Evolutionary conservation across 2,113 vertebrate genomes (phyloP), one percentile per base, ranked within the genome.

Genomic region (Pseudorectes ferrugineus): DNA sequence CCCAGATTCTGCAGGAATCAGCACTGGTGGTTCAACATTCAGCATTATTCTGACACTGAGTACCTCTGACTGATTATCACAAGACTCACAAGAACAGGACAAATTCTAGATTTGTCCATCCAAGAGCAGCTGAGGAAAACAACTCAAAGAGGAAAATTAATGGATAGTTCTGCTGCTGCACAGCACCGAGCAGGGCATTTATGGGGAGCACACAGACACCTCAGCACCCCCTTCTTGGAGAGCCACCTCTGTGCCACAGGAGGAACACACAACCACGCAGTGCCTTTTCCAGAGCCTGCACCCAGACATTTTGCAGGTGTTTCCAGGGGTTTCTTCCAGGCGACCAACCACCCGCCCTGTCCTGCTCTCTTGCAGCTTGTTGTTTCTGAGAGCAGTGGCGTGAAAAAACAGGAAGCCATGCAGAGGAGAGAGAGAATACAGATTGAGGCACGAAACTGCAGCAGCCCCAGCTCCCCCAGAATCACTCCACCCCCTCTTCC

Each of bases 401-500:
- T 95, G 92, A 93, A 95, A 96, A 96, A 94, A 97, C 95, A 96
- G 95, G 93, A 96, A 96, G 92, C 86, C 80, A 85, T 43, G 58
- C 95, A 95, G 78, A 82, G 73, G 5, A 54, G 89, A 95, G 89
- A 94, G 75, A 96, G 78, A 95, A 89, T 76, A 85, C 59, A 94
- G 95, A 87, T 20, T 75, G 84, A 79, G 65, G 92, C 89, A 79
- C 0, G 45, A 84, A 96, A 93, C 45, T 88, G 83, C 93, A 85
- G 46, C 63, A 59, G 72, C 75, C 68, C 67, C 71, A 93, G 94
- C 87, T 92, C 91, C 88, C 66, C 74, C 54, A 15, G 43, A 29
- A 54, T 25, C 89, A 46, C 95, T 49, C 94, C 94, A 57, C 96
- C 89, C 77, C 91, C 91, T 89, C 89, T 43, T 92, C 85, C 88